phyloP scores from a whole-genome alignment of 2,888 invertebrate species.

The Amphipoea lucens region DNA sequence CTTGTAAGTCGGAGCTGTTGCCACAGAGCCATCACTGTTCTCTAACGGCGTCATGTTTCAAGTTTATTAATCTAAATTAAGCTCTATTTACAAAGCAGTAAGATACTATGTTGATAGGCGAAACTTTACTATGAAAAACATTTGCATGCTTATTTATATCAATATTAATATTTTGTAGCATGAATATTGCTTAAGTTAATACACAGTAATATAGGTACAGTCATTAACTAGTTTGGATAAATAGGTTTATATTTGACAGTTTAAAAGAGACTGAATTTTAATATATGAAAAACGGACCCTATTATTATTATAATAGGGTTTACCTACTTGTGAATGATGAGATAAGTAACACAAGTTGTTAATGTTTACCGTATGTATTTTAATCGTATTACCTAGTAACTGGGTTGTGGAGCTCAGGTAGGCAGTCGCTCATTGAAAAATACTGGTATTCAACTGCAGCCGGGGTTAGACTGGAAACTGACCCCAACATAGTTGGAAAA shows the following conservation, averaged over 20 bases:
- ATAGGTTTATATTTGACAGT: background rate
- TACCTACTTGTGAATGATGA: background rate
- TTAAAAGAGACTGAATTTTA: background rate
- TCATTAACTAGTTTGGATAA: conserved; percentile 3
- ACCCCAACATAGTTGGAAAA: background rate
- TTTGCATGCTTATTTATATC: background rate
- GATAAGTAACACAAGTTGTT: background rate
- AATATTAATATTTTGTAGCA: conserved; percentile 2
- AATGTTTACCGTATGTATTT: too few species aligned
- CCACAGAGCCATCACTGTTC: too few species aligned
- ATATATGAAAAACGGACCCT: background rate
- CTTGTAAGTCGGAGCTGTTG: too few species aligned
- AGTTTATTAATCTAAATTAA: conserved; percentile 6
- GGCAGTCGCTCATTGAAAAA: background rate
- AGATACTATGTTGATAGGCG: background rate
- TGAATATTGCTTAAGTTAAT: conserved; percentile 36
- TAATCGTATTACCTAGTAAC: background rate
- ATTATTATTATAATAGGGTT: background rate
- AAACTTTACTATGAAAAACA: background rate
- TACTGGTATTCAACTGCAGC: background rate
- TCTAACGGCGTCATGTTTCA: background rate
- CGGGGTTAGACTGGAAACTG: too few species aligned
- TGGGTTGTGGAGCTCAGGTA: background rate
- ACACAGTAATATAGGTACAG: too few species aligned
- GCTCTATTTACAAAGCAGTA: background rate